Conservation (phyloP, 2,797 vertebrate genomes). For the Trematomus bernacchii region DNA sequence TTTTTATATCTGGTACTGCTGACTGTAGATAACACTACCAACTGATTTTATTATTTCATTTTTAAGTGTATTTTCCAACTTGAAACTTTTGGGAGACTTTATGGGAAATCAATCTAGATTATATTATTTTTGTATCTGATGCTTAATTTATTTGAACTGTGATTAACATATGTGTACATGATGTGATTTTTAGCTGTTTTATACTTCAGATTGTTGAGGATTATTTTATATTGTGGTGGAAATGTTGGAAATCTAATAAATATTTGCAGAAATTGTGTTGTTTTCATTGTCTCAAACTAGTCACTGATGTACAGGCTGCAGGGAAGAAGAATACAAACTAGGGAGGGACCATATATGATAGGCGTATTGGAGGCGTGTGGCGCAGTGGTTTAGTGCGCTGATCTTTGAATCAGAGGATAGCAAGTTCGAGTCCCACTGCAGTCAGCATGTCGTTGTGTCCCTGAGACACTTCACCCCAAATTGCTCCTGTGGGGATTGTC, state of each 20-base stretch:
- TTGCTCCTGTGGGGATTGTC: too few species aligned
- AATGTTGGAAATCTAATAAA: conserved; percentile 33
- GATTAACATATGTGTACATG: conserved; percentile 58
- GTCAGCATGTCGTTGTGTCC: too few species aligned
- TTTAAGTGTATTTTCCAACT: conserved; percentile 28
- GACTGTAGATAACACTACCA: conserved; percentile 50
- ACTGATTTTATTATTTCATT: conserved; percentile 46
- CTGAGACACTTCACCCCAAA: too few species aligned
- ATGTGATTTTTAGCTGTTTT: conserved; percentile 43
- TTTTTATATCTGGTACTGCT: conserved; percentile 53
- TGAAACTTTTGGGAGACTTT: conserved; percentile 43
- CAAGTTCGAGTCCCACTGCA: too few species aligned
- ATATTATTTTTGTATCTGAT: conserved; percentile 69
- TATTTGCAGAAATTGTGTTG: neutral
- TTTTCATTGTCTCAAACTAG: neutral
- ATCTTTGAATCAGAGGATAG: too few species aligned
- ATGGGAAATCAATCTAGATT: conserved; percentile 41
- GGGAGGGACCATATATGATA: too few species aligned
- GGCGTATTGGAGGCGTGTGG: too few species aligned
- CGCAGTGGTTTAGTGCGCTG: too few species aligned
- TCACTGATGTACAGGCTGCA: too few species aligned
- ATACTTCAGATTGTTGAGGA: conserved; percentile 30
- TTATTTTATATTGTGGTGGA: conserved; percentile 11
- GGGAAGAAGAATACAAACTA: too few species aligned
- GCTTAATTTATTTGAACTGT: conserved; percentile 69